A percentile compares a stretch with the other conserved stretches of the same genome.
These are phyloP conservation scores for Chloroclysta siterata DNA, from an alignment of 2,888 invertebrate genomes.

Conservation along the genomic window DNA sequence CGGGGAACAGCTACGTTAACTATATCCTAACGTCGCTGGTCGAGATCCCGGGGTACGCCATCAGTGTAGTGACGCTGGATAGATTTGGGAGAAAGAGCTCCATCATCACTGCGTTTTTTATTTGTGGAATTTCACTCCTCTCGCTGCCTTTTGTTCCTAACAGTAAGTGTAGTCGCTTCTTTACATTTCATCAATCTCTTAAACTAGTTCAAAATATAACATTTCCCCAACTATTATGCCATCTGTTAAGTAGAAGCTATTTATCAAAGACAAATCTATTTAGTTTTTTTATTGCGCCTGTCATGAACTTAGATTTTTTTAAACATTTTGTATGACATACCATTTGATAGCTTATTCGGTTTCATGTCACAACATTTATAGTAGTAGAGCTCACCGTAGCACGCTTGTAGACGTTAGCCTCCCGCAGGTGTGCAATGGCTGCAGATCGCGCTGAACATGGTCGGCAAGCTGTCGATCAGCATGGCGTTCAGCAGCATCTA, in stretches of 20 bases:
- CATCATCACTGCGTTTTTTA: constrained; percentile 83
- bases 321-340: not conserved
- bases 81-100: constrained; percentile 84
- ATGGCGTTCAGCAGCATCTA: constrained; percentile 79
- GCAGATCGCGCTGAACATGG: constrained; percentile 77
- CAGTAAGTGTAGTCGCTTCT: constrained; percentile 63
- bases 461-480: constrained; percentile 77
- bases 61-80: constrained; percentile 85
- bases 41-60: constrained; percentile 87
- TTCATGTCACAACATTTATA: not conserved
- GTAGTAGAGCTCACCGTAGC: constrained; percentile 7
- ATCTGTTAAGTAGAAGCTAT: too few species aligned
- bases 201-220: too few species aligned
- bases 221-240: too few species aligned
- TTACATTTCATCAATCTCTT: too few species aligned
- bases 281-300: too few species aligned
- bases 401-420: constrained; percentile 28
- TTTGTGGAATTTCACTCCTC: constrained; percentile 84
- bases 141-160: constrained; percentile 84
- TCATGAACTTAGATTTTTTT: not conserved
- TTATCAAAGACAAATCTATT: not conserved
- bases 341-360: not conserved
- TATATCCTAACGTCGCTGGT: constrained; percentile 88
- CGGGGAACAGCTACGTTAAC: constrained; percentile 91
- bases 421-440: constrained; percentile 73